phyloP scores from a whole-genome alignment of 53 echinoderm and acorn worm genomes.

The Stichopus horrens region DNA sequence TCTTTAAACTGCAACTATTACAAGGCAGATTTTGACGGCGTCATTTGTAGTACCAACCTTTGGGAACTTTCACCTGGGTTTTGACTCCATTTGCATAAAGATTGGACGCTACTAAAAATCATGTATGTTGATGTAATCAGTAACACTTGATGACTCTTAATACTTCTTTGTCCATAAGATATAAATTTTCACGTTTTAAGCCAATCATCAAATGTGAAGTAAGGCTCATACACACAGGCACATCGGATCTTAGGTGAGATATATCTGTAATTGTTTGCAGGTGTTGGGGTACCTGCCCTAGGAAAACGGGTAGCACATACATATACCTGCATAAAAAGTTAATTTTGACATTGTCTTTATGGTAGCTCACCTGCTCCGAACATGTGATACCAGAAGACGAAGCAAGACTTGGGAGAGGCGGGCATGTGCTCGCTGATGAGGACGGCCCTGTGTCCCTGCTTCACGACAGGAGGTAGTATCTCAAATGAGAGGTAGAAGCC shows the following conservation, averaged over 20 bases:
- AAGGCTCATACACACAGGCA: neutral
- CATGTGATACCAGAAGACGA: slow-evolving; percentile 79
- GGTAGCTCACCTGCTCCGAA: neutral
- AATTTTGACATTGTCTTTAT: neutral
- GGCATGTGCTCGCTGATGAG: slow-evolving; percentile 59
- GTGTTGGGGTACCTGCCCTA: neutral
- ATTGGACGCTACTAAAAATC: too few species aligned
- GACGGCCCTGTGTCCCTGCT: slow-evolving; percentile 49
- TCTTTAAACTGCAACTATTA: too few species aligned
- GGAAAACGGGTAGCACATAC: neutral
- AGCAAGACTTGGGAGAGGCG: slow-evolving; percentile 52
- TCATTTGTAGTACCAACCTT: too few species aligned
- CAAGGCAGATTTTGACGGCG: too few species aligned
- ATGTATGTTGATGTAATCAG: too few species aligned
- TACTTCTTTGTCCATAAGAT: too few species aligned
- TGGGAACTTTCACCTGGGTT: too few species aligned
- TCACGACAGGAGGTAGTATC: slow-evolving; percentile 57
- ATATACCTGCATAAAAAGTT: neutral
- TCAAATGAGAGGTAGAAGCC: slow-evolving; percentile 91
- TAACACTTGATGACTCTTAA: too few species aligned
- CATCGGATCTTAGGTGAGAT: neutral
- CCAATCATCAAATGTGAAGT: too few species aligned
- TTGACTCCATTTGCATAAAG: too few species aligned
- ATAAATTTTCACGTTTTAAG: too few species aligned
- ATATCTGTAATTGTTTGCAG: neutral